Percentiles rank a stretch among this genome's conserved stretches.
phyloP scores from a whole-genome alignment of 2,797 vertebrate genomes.

The Psittacula derbiana region DNA sequence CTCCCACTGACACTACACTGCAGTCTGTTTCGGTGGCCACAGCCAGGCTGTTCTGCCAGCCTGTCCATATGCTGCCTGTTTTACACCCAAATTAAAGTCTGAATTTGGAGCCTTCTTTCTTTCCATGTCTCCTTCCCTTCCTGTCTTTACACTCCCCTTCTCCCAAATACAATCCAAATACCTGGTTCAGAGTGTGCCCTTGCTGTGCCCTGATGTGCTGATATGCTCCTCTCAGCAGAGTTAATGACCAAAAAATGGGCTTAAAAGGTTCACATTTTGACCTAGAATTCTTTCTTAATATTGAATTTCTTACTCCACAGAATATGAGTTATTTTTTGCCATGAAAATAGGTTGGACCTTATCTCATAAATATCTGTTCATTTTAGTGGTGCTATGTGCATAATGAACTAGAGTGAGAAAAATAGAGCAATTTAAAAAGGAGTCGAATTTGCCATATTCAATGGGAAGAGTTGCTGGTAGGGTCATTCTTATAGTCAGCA shows the following conservation, averaged over 20 bases:
- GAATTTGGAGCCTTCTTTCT: background rate
- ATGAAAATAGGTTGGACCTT: background rate
- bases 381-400: background rate
- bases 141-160: background rate
- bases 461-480: background rate
- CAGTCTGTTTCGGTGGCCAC: background rate
- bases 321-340: background rate
- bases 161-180: background rate
- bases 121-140: background rate
- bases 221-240: background rate
- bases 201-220: background rate
- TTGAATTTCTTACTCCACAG: background rate
- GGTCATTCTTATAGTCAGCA: background rate
- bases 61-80: conserved; percentile 9
- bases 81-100: background rate
- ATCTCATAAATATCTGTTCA: background rate
- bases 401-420: background rate
- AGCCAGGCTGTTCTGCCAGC: background rate
- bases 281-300: background rate
- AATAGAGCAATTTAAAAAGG: background rate
- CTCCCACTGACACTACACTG: background rate
- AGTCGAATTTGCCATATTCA: background rate
- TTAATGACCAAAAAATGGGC: background rate
- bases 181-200: background rate
- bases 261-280: background rate